phyloP scores from a whole-genome alignment of 2,113 vertebrate species.

The Malurus elegans region DNA sequence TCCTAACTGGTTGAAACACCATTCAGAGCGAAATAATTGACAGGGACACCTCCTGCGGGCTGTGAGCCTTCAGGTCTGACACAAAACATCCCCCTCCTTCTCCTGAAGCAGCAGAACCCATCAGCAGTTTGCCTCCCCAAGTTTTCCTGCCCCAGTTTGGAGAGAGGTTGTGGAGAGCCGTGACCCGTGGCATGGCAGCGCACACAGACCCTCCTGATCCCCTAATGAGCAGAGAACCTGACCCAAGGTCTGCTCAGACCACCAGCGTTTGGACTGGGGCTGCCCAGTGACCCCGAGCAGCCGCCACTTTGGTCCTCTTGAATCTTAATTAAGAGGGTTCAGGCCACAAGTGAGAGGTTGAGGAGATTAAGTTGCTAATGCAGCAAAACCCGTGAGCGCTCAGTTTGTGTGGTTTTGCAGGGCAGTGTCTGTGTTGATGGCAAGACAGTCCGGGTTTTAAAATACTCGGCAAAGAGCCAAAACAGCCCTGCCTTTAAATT shows the following conservation, averaged over 20 bases:
- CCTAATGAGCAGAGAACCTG: fast-evolving
- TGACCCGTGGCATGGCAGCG: neutral
- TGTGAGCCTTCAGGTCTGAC: neutral
- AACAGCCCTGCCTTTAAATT: neutral
- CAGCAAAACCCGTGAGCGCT: neutral
- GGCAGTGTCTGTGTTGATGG: neutral
- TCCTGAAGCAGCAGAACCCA: neutral
- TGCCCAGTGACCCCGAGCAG: neutral
- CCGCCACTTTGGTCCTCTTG: neutral
- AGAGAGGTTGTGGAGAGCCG: neutral
- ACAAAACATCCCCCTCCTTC: neutral
- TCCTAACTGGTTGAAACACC: neutral
- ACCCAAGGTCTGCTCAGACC: neutral
- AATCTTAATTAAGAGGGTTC: neutral
- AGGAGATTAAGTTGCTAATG: neutral
- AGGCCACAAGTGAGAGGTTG: neutral
- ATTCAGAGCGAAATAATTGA: neutral
- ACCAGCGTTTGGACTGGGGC: neutral
- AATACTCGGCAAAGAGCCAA: neutral
- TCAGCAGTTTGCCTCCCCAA: neutral
- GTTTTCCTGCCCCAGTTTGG: neutral
- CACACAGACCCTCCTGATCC: neutral
- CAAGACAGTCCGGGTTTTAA: neutral
- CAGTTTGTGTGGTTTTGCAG: neutral
- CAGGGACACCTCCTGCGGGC: neutral